Conservation (phyloP, 2,888 invertebrate species). For the Agonum fuliginosum region DNA sequence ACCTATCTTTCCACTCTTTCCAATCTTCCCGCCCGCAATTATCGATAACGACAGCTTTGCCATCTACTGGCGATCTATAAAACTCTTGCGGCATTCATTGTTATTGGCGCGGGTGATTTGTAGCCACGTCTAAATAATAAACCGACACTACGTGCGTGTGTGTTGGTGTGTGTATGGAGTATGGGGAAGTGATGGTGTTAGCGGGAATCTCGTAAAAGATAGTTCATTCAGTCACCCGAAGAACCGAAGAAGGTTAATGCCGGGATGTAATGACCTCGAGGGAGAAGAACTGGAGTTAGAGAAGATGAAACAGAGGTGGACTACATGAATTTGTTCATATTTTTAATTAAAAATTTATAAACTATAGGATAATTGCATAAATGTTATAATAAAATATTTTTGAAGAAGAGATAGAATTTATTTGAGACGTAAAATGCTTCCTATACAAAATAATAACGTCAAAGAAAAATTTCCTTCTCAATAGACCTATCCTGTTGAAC, state of each 20-base stretch:
- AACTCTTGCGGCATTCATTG: conserved; percentile 45
- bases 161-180: neutral
- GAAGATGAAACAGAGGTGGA: conserved; percentile 24
- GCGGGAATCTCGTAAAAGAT: conserved; percentile 50
- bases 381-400: too few species aligned
- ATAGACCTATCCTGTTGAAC: too few species aligned
- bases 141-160: neutral
- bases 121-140: conserved; percentile 54
- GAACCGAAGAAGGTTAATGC: conserved; percentile 51
- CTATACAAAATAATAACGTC: too few species aligned
- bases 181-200: neutral
- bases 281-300: neutral
- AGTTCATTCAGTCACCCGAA: conserved; percentile 44
- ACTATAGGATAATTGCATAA: too few species aligned
- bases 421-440: too few species aligned
- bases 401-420: too few species aligned
- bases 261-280: conserved; percentile 29
- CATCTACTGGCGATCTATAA: conserved; percentile 41
- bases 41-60: conserved; percentile 4
- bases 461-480: too few species aligned
- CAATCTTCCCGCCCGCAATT: too few species aligned
- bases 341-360: too few species aligned
- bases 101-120: conserved; percentile 52
- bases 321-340: too few species aligned
- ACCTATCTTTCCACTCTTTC: too few species aligned